Percentiles rank a stretch among this genome's conserved stretches.
phyloP scores from a whole-genome alignment of 2,113 vertebrate species.

The Murina feae region DNA sequence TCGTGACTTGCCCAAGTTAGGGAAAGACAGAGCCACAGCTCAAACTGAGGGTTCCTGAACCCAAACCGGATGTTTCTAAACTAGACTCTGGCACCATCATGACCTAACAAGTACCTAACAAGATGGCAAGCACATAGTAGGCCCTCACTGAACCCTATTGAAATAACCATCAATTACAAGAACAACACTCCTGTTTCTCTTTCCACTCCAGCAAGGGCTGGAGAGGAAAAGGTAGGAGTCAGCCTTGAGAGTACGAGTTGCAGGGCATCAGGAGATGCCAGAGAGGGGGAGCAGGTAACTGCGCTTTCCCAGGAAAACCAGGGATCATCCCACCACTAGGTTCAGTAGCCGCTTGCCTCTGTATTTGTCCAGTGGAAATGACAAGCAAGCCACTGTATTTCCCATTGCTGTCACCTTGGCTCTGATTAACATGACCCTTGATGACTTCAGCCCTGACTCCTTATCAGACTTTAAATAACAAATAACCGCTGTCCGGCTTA shows the following conservation, averaged over 20 bases:
- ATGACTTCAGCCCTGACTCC: neutral
- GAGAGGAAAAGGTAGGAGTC: neutral
- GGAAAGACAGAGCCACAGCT: neutral
- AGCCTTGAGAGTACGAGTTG: neutral
- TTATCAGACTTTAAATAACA: neutral
- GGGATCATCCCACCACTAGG: neutral
- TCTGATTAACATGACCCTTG: neutral
- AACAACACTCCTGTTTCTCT: neutral
- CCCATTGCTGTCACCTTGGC: neutral
- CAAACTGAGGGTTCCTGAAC: neutral
- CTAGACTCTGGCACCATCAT: neutral
- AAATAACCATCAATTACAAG: neutral
- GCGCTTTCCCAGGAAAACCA: neutral
- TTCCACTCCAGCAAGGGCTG: neutral
- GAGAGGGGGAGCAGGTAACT: neutral
- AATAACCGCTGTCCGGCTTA: neutral
- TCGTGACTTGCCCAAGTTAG: neutral
- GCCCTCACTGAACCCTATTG: neutral
- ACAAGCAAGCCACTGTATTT: neutral
- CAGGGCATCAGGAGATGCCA: rapidly evolving
- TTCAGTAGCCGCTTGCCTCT: neutral
- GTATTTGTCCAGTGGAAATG: neutral
- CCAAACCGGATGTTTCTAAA: neutral
- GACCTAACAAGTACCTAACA: neutral
- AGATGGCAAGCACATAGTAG: neutral